Base-by-base conservation (phyloP, 2,797 vertebrate genomes). In the Selene dorsalis region DNA sequence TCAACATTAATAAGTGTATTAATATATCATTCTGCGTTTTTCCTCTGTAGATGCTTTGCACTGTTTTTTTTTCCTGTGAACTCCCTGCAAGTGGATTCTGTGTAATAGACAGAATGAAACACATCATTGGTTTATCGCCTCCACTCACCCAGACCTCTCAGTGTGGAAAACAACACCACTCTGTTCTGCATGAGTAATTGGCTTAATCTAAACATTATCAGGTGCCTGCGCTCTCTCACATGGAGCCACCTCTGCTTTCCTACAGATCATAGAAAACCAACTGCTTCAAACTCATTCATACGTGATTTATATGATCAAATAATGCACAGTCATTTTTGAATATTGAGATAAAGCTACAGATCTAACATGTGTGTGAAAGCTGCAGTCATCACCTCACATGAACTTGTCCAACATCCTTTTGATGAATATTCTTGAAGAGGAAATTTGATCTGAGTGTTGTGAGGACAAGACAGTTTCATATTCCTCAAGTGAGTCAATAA, bases 1-100 rank as follows among this genome's bases (percentile, higher is more conserved):
- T 65, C 43, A 53, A 64, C 43, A 67, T 38, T 76, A 30, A 41
- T 8, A 65, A 69, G 32, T 72, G 47, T 32, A 53, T 45, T 52
- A 60, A 55, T 77, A 60, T 47, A 50, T 84, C 28, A 76, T 52
- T 41, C 0, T 14, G 28, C 26, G 43, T 69, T 63, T 66, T 62
- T 59, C 43, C 35, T 32, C 35, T 16, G 11, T 43, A 43, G 32
- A 22, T 55, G 8, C 30, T 30, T 48, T 0, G 18, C 41, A 18
- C 62, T 32, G 4, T 32, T 32, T 35, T 35, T 57, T 18, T 43
- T 68, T 26, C 69, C 69, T 30, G 38, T 72, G 70, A 78, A 80
- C 50, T 76, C 24, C 39, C 45, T 73, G 2, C 22, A 63, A 78
- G 83, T 81, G 76, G 67, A 61, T 77, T 80, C 48, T 77, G 58